These are phyloP conservation scores for Elephas maximus DNA, from an alignment of 2,113 vertebrate species.

Conservation along the genomic window DNA sequence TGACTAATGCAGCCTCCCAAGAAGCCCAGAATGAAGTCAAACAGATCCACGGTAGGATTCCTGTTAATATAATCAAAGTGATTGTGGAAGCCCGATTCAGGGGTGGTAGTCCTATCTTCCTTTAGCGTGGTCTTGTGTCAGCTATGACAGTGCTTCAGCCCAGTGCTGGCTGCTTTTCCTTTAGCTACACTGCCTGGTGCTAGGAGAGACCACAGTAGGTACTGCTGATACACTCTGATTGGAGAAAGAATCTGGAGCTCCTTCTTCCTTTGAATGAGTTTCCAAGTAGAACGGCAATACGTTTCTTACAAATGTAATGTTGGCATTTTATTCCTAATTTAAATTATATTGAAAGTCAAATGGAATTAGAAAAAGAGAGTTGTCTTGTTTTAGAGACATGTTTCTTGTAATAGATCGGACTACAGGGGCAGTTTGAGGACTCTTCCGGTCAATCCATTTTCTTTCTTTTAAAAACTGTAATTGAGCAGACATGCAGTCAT, in stretches of 20 bases:
- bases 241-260: not conserved
- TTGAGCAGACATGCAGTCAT: not conserved
- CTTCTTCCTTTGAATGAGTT: not conserved
- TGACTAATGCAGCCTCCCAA: not conserved
- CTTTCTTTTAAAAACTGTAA: not conserved
- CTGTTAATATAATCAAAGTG: not conserved
- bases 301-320: conserved; percentile 31
- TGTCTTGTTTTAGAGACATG: not conserved
- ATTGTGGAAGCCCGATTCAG: not conserved
- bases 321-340: conserved; percentile 8
- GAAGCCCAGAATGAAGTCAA: not conserved
- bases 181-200: not conserved
- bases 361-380: not conserved
- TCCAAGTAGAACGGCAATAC: conserved; percentile 23
- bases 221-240: not conserved
- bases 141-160: not conserved
- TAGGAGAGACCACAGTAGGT: not conserved
- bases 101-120: not conserved
- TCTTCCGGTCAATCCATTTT: not conserved
- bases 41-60: not conserved
- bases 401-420: not conserved
- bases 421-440: not conserved
- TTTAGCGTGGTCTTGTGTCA: not conserved
- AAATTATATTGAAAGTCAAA: conserved; percentile 55
- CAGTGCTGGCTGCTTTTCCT: not conserved